Base-by-base conservation (phyloP, 2,888 invertebrate species). In the Cistogaster globosa region DNA sequence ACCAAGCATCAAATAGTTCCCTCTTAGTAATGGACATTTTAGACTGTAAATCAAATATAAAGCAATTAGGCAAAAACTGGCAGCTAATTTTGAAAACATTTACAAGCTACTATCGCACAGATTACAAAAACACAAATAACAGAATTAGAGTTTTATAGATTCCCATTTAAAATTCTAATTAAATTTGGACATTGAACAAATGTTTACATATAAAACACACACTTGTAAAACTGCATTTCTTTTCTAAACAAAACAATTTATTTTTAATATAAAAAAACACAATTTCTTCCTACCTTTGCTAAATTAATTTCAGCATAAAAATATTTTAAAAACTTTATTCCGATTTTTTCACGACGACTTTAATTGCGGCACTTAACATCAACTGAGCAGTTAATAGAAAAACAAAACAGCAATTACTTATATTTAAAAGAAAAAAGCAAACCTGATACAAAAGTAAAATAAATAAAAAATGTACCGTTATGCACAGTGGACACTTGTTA, bases 151-250 rank as follows among this genome's bases (percentile, higher is more conserved):
- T 69, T 69, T 69, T 38, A 53, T 55, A 42, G 57, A 57, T 69
- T 69, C 55, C 53, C 69, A 69, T 68, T 68, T 68, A 53, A 68
- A 68, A 68, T n/a, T 57, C 32, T 58, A 58, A 58, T 58, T 58
- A 45, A 71, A 71, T 57, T 58, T 58, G 45, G 58, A 71, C 57
- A 57, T 71, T 58, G 58, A 57, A 69, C 57, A 69, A 69, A 69
- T 69, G 57, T 57, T 69, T 32, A 57, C 69, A 69, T 69, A 69
- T 69, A 57, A 69, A 20, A 53, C 53, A 68, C 55, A 38, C 38
- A 38, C 38, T 5, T 48, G 14, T 16, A 48, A 48, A 16, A 48
- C 48, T 48, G 16, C 5, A 45, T 48, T 38, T 38, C 12, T 38
- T 38, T 38, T 38, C 12, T 12, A 38, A 38, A 38, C 38, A 38